Base-by-base conservation (phyloP, 2,888 invertebrate species). In the Phania funesta region DNA sequence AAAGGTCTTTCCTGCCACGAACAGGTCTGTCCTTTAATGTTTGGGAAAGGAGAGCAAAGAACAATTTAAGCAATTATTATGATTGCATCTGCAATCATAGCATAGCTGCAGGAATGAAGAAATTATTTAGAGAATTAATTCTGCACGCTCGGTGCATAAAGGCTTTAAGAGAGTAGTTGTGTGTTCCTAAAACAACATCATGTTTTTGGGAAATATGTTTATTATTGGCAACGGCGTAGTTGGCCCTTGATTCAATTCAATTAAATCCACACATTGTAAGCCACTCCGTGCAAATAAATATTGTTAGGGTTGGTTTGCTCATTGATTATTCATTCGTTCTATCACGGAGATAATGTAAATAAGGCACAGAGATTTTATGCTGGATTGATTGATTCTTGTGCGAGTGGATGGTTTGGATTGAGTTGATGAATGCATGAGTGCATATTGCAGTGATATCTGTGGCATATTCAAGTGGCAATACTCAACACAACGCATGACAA, bases 391-490 rank as follows among this genome's bases (percentile, higher is more conserved):
- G 29, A 41, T 41, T 18, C n/a, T 58, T 44, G 26, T 22, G 8
- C 18, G 52, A 38, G 1, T 22, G 7, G n/a, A 67, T 52, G 41
- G 22, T 35, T 54, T 67, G 41, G 8, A 41, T 41, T 18, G 67
- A 11, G 13, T 54, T 52, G 52, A 54, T 52, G 38, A 38, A 67
- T 52, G 38, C 48, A 65, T 65, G 38, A 38, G 4, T 50, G 38
- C 22, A 24, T 67, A 6, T 26, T 41, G 13, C 41, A 52, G 20
- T 18, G 5, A 38, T 41, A 54, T n/a, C 18, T 67, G 41, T 67
- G 67, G 67, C 41, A 52, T 54, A 52, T 67, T 54, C 20, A 41
- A 52, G 67, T 67, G 67, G 52, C 41, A 52, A 13, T 35, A 52
- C 22, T 20, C 2, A 26, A 38, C 18, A 18, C 11, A 8, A 20